Percentiles rank a stretch among this genome's conserved stretches.
These are phyloP conservation scores for Cataglyphis cursor DNA, from an alignment of 2,888 invertebrate species.

Conservation along the genomic window DNA sequence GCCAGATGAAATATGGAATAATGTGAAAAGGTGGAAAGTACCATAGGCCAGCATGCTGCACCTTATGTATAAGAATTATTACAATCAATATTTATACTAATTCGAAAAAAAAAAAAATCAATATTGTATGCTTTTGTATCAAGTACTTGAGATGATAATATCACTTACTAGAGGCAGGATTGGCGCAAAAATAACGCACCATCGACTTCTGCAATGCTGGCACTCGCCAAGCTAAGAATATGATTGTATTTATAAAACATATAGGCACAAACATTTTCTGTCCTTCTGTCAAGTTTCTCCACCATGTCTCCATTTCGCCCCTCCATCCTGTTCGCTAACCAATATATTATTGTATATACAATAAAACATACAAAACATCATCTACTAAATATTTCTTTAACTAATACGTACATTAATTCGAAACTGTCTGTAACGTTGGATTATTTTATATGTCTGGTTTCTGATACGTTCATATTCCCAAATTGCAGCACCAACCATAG, in stretches of 20 bases:
- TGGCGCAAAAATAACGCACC: slow-evolving; percentile 95
- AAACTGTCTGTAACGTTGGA: slow-evolving; percentile 72
- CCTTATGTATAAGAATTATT: slow-evolving; percentile 87
- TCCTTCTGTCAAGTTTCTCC: slow-evolving; percentile 91
- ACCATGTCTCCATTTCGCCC: slow-evolving; percentile 88
- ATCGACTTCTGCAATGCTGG: slow-evolving; percentile 91
- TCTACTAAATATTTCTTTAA: background rate
- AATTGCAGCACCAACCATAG: slow-evolving; percentile 92
- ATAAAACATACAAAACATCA: slow-evolving; percentile 13
- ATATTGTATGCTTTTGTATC: background rate
- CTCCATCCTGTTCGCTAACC: slow-evolving; percentile 81
- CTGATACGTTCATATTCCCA: slow-evolving; percentile 94
- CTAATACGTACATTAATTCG: slow-evolving; percentile 72
- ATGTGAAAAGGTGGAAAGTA: slow-evolving; percentile 98
- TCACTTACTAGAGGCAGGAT: slow-evolving; percentile 92
- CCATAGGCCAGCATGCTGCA: slow-evolving; percentile 94
- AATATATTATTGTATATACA: slow-evolving; percentile 39
- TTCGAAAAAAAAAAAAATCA: background rate
- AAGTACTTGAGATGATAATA: background rate
- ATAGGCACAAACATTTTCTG: slow-evolving; percentile 94
- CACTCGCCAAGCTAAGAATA: slow-evolving; percentile 94
- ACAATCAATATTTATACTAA: slow-evolving; percentile 26
- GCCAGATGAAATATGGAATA: slow-evolving; percentile 94
- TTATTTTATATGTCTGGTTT: slow-evolving; percentile 74
- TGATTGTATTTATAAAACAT: slow-evolving; percentile 92